These are phyloP conservation scores for Drosophila pseudoobscura DNA, from an alignment of 1,140 invertebrate genomes.

Conservation along the genomic window DNA sequence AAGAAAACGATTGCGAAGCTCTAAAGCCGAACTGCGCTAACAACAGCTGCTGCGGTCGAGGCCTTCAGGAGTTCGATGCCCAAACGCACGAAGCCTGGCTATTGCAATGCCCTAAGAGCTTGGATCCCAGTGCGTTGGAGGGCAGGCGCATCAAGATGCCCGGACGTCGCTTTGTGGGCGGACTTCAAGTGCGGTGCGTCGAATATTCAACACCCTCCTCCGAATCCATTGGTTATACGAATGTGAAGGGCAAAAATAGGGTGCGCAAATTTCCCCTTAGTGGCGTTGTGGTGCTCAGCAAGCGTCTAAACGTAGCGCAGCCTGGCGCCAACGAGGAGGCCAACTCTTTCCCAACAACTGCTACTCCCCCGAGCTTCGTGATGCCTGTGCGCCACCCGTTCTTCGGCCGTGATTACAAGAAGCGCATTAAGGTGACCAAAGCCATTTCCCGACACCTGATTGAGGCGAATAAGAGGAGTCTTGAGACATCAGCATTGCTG, in stretches of 20 bases:
- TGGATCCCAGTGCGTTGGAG: constrained; percentile 16
- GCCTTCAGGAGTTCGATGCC: constrained; percentile 30
- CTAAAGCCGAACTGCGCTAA: not conserved
- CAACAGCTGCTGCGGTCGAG: constrained; percentile 10
- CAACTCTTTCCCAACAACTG: constrained; percentile 1
- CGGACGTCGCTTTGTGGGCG: constrained; percentile 46
- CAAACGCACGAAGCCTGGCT: constrained; percentile 60
- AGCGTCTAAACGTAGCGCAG: constrained; percentile 33
- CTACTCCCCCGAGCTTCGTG: constrained; percentile 13
- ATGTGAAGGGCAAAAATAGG: constrained; percentile 34
- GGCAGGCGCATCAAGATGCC: constrained; percentile 58
- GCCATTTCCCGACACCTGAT: constrained; percentile 8
- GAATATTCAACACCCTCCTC: constrained; percentile 1
- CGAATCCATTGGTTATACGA: constrained; percentile 51
- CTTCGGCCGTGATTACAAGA: constrained; percentile 54
- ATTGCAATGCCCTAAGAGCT: constrained; percentile 54
- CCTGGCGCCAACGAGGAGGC: not conserved
- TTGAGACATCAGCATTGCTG: not conserved
- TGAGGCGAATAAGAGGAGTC: constrained; percentile 12
- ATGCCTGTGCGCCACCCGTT: constrained; percentile 56
- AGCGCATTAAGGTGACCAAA: constrained; percentile 35
- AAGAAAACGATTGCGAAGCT: constrained; percentile 20
- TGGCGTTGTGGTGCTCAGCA: constrained; percentile 45
- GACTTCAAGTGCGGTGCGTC: constrained; percentile 39
- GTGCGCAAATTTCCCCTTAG: constrained; percentile 22